Evolutionary conservation across 1,140 invertebrate genomes (phyloP).

Genomic region (Neodiprion lecontei): DNA sequence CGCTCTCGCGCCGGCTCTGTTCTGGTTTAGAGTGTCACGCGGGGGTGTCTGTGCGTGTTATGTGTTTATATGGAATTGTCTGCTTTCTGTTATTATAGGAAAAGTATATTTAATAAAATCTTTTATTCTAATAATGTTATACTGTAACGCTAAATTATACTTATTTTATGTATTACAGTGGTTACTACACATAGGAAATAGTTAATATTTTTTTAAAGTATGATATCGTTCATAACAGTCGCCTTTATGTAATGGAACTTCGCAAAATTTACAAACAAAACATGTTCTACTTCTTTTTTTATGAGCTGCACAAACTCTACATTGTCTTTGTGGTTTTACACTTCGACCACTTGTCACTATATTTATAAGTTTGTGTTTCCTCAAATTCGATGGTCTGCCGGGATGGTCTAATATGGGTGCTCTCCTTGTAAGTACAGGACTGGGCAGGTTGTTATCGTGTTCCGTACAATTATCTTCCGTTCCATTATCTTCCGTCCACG

Average conservation of each 20-base stretch:
- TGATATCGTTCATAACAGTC: slow-evolving; percentile 2
- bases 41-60: neutral
- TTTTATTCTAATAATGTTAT: slow-evolving; percentile 2
- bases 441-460: slow-evolving; percentile 7
- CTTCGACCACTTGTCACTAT: slow-evolving; percentile 16
- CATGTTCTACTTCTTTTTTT: slow-evolving; percentile 5
- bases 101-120: neutral
- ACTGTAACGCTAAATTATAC: neutral
- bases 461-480: slow-evolving; percentile 3
- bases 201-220: slow-evolving; percentile 8
- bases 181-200: neutral
- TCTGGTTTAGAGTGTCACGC: neutral
- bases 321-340: slow-evolving; percentile 1
- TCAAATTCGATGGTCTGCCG: slow-evolving; percentile 14
- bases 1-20: slow-evolving; percentile 9
- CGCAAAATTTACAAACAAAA: slow-evolving; percentile 7
- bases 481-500: slow-evolving; percentile 10
- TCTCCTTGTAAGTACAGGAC: slow-evolving; percentile 11
- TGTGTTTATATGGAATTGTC: slow-evolving; percentile 2
- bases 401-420: slow-evolving; percentile 13
- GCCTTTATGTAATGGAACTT: slow-evolving; percentile 7
- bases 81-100: slow-evolving; percentile 7
- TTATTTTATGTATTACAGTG: slow-evolving; percentile 8
- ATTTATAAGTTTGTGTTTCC: slow-evolving; percentile 17
- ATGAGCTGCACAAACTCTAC: slow-evolving; percentile 5